Conservation (phyloP, 2,888 invertebrate species). For the Koerneria pararmatus region DNA sequence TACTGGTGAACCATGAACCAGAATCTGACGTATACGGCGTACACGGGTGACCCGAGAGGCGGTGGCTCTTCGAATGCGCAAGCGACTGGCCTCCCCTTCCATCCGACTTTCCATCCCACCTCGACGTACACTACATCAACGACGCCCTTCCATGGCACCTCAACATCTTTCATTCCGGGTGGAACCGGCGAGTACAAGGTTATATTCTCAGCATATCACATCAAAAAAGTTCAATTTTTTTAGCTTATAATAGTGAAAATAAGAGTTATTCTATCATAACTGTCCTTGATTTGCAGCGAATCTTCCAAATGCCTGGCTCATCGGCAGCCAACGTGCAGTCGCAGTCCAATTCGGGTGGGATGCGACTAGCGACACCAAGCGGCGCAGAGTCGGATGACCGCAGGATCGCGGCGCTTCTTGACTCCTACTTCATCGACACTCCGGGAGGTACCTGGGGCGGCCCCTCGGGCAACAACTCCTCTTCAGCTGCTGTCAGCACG, state of each 20-base stretch:
- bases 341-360: neutral
- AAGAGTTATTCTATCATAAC: no score
- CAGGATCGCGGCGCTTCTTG: slow-evolving; percentile 27
- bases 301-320: no score
- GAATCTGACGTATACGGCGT: slow-evolving; percentile 35
- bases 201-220: no score
- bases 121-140: slow-evolving; percentile 34
- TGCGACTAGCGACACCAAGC: neutral
- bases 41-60: slow-evolving; percentile 34
- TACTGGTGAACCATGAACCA: slow-evolving; percentile 41
- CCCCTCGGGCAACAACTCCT: neutral
- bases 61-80: slow-evolving; percentile 24
- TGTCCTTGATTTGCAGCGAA: slow-evolving; percentile 13
- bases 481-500: no score
- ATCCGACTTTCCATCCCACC: slow-evolving; percentile 36
- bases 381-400: slow-evolving; percentile 19
- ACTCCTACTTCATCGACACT: slow-evolving; percentile 38
- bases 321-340: no score
- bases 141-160: slow-evolving; percentile 32
- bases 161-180: slow-evolving; percentile 35
- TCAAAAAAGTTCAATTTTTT: no score
- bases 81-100: slow-evolving; percentile 32
- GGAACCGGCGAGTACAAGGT: slow-evolving; percentile 23
- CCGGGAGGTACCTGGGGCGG: slow-evolving; percentile 22
- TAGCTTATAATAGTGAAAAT: no score